Base-by-base conservation (phyloP, 1,140 invertebrate species). In the Camponotus pennsylvanicus region DNA sequence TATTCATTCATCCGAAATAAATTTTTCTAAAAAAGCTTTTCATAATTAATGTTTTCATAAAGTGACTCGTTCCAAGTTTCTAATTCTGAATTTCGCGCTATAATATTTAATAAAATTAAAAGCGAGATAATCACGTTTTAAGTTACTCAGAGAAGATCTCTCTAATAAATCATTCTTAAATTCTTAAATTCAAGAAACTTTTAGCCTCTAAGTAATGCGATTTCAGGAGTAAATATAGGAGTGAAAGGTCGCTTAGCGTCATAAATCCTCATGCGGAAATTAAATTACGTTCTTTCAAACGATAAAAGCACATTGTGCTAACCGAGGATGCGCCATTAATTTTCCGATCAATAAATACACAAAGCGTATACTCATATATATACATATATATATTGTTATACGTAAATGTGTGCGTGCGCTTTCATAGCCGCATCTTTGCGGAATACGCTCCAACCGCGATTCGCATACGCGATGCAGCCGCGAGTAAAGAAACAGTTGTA, bases 301-400 rank as follows among this genome's bases (percentile, higher is more conserved):
- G 79, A 63, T 83, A 83, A 83, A 83, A 83, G 69, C 69, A 13
- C 42, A n/a, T 40, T 40, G 37, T 40, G 66, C 66, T 21, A 32
- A 42, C 78, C 52, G 79, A 59, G 18, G 32, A 63, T 61, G 34
- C 55, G 55, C 55, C 79, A 83, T 83, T 83, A 73, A 75, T 83
- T 75, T 83, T 83, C 79, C 69, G 69, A 83, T 83, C 79, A 61
- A 83, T 83, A 83, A 75, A 27, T 27, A 27, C 75, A 83, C 79
- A 40, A 13, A 57, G 18, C 40, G 15, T 49, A 45, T 18, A n/a
- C 37, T 42, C 32, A 7, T 18, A 37, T 8, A 32, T 45, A 32
- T 63, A 21, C 11, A 57, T 40, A 15, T 40, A 64, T 42, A 32
- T 32, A 18, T n/a, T 3, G 27, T 27, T 7, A 59, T 42, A 45